A percentile compares a stretch with the other conserved stretches of the same genome.
These are phyloP conservation scores for Hydrozoanthus tunicans DNA, from an alignment of 64 coral and sea anemone genomes.

Conservation along the genomic window DNA sequence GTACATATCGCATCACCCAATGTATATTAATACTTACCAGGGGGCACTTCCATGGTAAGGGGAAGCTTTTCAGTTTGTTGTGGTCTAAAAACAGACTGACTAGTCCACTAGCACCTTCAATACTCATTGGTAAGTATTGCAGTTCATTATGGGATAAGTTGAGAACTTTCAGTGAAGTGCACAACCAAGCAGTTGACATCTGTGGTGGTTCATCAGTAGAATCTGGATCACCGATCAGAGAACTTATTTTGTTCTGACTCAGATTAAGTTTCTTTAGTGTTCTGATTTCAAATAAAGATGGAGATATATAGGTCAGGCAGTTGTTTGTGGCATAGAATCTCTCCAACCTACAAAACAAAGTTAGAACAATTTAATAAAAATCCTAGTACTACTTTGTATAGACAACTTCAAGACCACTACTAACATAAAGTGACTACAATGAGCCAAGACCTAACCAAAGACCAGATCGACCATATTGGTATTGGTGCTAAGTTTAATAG, in stretches of 20 bases:
- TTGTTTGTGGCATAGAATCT: conserved; percentile 69
- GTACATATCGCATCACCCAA: no score
- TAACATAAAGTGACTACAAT: no score
- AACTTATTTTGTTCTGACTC: conserved; percentile 47
- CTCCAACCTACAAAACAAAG: conserved; percentile 64
- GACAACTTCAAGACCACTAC: no score
- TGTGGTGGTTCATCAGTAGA: background rate
- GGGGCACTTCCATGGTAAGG: conserved; percentile 91
- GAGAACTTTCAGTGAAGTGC: conserved; percentile 71
- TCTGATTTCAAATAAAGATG: conserved; percentile 51
- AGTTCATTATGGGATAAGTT: conserved; percentile 75
- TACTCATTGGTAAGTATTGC: conserved; percentile 68
- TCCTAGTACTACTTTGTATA: no score
- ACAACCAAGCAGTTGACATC: conserved; percentile 59
- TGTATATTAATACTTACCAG: conserved; percentile 64
- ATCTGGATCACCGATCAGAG: conserved; percentile 32
- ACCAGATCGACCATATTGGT: no score
- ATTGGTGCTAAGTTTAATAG: no score
- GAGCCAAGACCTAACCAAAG: no score
- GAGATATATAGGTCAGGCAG: conserved; percentile 24
- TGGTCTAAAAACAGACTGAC: conserved; percentile 70
- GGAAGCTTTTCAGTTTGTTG: conserved; percentile 80
- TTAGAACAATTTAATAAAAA: background rate
- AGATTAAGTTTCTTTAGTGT: conserved; percentile 48
- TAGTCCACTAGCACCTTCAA: conserved; percentile 74